Conservation (phyloP, 2,113 vertebrate genomes). For the Leptosomus discolor region DNA sequence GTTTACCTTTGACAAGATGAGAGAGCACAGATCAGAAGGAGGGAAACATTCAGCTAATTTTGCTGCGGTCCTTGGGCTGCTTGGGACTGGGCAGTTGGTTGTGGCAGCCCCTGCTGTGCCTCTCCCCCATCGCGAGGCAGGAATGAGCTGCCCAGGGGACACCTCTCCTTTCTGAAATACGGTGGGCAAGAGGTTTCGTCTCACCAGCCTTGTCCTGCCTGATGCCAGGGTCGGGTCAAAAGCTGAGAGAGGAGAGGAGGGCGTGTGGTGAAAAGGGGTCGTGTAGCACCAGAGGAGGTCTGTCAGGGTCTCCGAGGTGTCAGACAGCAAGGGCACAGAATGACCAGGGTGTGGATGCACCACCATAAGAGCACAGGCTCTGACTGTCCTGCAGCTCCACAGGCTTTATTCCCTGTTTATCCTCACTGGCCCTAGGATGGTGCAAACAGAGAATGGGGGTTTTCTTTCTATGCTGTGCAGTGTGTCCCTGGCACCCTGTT, state of each 20-base stretch:
- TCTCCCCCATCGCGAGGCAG: not conserved
- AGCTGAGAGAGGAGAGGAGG: not conserved
- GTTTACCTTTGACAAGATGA: not conserved
- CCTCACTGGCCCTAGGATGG: not conserved
- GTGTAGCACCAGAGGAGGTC: not conserved
- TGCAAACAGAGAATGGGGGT: not conserved
- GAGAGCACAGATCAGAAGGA: not conserved
- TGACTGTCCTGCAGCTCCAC: not conserved
- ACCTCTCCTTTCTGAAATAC: not conserved
- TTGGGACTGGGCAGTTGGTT: not conserved
- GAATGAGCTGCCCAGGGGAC: not conserved
- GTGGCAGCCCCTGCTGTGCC: not conserved
- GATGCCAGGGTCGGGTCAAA: not conserved
- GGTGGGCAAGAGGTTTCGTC: not conserved
- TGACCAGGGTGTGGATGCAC: fast-evolving
- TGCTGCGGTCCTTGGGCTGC: not conserved
- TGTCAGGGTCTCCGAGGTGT: not conserved
- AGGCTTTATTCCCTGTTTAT: not conserved
- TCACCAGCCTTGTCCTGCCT: not conserved
- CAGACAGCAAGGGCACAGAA: not conserved
- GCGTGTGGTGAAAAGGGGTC: not conserved
- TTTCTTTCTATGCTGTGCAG: not conserved
- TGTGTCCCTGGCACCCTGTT: not conserved
- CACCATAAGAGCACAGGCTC: not conserved
- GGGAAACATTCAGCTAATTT: not conserved